Conservation (phyloP, 2,888 invertebrate genomes). For the Lasioglossum villosulum region DNA sequence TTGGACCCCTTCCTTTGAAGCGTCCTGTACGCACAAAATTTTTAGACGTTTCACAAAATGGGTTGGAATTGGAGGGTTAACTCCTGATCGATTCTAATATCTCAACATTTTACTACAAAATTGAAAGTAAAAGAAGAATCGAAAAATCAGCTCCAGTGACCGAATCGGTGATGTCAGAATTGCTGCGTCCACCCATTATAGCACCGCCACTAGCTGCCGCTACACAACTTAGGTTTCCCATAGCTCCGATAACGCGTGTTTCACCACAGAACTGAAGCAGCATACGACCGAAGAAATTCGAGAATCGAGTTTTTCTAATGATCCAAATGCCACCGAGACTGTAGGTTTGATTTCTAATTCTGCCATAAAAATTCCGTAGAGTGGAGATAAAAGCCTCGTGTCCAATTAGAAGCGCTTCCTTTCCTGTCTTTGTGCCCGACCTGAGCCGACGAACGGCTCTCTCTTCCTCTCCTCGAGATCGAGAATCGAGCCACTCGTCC, state of each 20-base stretch:
- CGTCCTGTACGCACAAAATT: neutral
- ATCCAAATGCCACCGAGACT: neutral
- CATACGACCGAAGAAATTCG: neutral
- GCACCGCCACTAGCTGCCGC: neutral
- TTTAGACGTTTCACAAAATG: neutral
- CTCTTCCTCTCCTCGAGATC: neutral
- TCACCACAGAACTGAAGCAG: neutral
- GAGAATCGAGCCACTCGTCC: constrained; percentile 8
- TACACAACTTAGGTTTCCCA: neutral
- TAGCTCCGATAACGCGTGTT: neutral
- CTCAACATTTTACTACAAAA: too few species aligned
- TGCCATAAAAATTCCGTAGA: constrained; percentile 50
- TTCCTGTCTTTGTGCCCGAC: neutral
- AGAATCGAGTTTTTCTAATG: neutral
- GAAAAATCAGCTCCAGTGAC: neutral
- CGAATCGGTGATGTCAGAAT: neutral
- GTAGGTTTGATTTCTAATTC: constrained; percentile 25
- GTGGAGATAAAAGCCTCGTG: constrained; percentile 5
- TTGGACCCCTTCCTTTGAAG: neutral
- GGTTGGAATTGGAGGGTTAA: too few species aligned
- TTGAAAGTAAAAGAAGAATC: neutral
- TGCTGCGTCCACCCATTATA: neutral
- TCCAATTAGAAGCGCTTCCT: constrained; percentile 6
- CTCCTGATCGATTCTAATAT: too few species aligned
- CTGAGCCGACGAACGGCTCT: neutral